Conservation (phyloP, 2,888 invertebrate genomes). For the Drosophila stalkeri region DNA sequence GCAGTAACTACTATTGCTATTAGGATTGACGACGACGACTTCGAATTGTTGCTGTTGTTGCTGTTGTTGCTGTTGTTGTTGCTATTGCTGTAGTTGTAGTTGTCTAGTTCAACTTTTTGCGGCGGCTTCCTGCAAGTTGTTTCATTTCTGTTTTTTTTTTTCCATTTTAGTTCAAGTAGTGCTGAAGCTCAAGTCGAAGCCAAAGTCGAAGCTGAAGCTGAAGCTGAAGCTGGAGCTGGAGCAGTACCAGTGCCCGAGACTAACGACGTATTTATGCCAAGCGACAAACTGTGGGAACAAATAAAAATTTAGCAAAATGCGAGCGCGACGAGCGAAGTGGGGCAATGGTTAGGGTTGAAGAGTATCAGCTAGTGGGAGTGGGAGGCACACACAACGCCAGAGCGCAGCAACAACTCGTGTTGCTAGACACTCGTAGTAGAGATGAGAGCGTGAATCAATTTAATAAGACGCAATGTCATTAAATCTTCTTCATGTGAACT, state of each 20-base stretch:
- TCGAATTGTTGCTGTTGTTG: conserved; percentile 35
- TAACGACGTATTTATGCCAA: conserved; percentile 80
- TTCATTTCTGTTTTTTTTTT: conserved; percentile 17
- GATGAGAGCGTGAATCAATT: conserved; percentile 25
- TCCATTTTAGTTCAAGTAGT: conserved; percentile 36
- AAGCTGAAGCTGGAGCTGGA: conserved; percentile 32
- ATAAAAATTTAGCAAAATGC: conserved; percentile 76
- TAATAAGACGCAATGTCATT: neutral
- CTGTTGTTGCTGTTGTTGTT: conserved; percentile 21
- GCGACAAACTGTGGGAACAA: conserved; percentile 80
- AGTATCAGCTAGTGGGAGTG: conserved; percentile 23
- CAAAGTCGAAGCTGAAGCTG: conserved; percentile 28
- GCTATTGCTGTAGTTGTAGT: conserved; percentile 32
- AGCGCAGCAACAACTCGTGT: neutral
- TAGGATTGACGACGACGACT: conserved; percentile 47
- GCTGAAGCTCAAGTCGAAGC: conserved; percentile 38
- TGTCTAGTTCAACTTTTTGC: conserved; percentile 67
- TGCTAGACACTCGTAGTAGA: conserved; percentile 5
- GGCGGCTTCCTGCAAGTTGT: conserved; percentile 71
- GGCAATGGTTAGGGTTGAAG: neutral
- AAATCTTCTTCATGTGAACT: neutral
- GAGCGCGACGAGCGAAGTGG: conserved; percentile 37
- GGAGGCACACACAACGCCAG: conserved; percentile 19
- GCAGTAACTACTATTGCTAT: conserved; percentile 73
- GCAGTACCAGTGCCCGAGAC: conserved; percentile 40